These are phyloP conservation scores for Epistrophe grossulariae DNA, from an alignment of 2,888 invertebrate genomes.

Conservation along the genomic window DNA sequence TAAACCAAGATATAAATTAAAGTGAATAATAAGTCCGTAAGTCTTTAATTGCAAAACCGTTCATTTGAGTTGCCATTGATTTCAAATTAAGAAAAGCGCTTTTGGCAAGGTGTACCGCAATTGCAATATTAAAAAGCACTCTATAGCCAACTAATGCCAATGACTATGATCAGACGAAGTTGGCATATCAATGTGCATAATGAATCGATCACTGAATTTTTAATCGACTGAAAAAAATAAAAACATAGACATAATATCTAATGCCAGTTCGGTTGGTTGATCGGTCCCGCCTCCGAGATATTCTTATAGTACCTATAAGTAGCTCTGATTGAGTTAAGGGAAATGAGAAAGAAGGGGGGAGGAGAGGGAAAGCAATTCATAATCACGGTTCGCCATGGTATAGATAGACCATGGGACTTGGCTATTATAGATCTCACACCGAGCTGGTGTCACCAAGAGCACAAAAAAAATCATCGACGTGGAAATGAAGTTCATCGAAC, in stretches of 20 bases:
- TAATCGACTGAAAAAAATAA: conserved; percentile 52
- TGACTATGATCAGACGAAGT: conserved; percentile 25
- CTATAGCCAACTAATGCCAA: conserved; percentile 5
- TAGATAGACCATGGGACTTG: conserved; percentile 2
- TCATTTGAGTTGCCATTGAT: conserved; percentile 36
- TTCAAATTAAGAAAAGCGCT: background rate
- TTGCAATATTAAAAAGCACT: conserved; percentile 1
- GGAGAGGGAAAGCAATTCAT: conserved; percentile 7
- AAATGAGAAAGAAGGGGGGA: background rate
- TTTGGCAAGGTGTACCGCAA: conserved; percentile 6
- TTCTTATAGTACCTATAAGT: too few relatives aligned
- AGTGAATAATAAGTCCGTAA: background rate
- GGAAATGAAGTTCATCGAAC: conserved; percentile 56
- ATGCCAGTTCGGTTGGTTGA: conserved; percentile 5
- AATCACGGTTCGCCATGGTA: conserved; percentile 34
- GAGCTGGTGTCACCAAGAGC: conserved; percentile 38
- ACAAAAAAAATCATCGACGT: conserved; percentile 3
- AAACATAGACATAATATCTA: background rate
- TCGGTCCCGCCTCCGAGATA: background rate
- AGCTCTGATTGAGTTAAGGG: background rate
- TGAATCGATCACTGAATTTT: conserved; percentile 66
- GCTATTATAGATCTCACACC: conserved; percentile 56
- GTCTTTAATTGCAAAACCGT: conserved; percentile 8
- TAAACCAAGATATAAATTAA: background rate
- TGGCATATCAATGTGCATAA: conserved; percentile 58